Evolutionary conservation across 2,797 vertebrate species (phyloP).

Genomic region (Micropoecilia bifurca): DNA sequence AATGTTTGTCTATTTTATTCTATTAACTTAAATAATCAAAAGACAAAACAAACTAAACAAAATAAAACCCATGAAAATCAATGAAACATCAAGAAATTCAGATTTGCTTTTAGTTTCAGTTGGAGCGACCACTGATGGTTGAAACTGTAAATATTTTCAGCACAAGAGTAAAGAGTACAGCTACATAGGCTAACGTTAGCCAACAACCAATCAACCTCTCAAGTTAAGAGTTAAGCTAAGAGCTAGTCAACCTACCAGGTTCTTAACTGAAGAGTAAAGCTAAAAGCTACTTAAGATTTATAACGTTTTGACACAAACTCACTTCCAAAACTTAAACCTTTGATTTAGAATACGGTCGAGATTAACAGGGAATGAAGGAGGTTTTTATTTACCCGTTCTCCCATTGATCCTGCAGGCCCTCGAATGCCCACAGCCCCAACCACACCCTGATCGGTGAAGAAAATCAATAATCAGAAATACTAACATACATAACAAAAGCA

Average conservation of each 20-base stretch:
- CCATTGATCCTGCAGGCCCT: slow-evolving; percentile 80
- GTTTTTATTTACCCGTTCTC: slow-evolving; percentile 80
- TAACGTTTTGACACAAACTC: neutral
- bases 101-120: neutral
- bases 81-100: neutral
- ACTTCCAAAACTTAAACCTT: neutral
- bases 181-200: neutral
- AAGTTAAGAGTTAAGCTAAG: neutral
- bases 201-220: no score
- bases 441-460: slow-evolving; percentile 80
- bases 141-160: neutral
- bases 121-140: neutral
- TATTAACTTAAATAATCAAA: neutral
- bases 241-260: neutral
- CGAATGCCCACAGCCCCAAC: slow-evolving; percentile 82
- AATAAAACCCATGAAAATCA: neutral
- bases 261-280: neutral
- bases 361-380: neutral
- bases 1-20: neutral
- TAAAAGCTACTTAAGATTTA: neutral
- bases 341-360: neutral
- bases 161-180: neutral
- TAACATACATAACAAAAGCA: neutral
- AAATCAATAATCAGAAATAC: neutral
- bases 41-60: neutral